Evolutionary conservation across 1,140 invertebrate genomes (phyloP), one percentile per base, ranked within the genome.

Genomic region (Nymphalis io): DNA sequence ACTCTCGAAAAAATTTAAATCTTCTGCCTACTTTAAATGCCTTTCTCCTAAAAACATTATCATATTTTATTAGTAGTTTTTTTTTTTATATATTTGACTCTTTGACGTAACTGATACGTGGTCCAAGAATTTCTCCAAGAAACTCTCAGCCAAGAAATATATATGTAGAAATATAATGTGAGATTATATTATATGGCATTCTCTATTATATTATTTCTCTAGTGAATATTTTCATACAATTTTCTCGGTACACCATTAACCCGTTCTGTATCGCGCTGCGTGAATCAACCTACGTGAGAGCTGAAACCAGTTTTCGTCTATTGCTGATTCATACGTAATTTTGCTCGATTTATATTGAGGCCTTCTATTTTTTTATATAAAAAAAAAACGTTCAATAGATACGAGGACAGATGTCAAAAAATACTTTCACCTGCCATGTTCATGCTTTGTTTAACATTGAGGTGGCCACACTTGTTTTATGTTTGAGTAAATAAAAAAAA

Each of bases 271-370:
- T 77, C 76, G 68, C 74, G 75, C 55, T 74, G 75, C 74, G 78
- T 87, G 86, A 88, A 81, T 88, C 86, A 87, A 79, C 75, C 73
- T 61, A 70, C 73, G 76, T 79, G 81, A 64, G 66, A 82, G 73
- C 75, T 80, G 76, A 75, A 88, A 88, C 86, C 80, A 78, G 86
- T 88, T 88, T 84, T 77, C 74, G 74, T 73, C 75, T 85, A 81
- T 81, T 72, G 67, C 71, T 79, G 78, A 76, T 79, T 82, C 81
- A 75, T 80, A 78, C 60, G 73, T 65, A 60, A 74, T 73, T 78
- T 75, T 66, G 68, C 68, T 79, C 72, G 68, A 71, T 58, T 72
- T 71, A 77, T 74, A 65, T 75, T 75, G 59, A 67, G 72, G 67
- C 67, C 72, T 72, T 60, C 64, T 60, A 62, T 70, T 20, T 51